A percentile compares a stretch with the other conserved stretches of the same genome.
Conservation (phyloP, 1,140 invertebrate genomes). For the Andrena cerasifolii region DNA sequence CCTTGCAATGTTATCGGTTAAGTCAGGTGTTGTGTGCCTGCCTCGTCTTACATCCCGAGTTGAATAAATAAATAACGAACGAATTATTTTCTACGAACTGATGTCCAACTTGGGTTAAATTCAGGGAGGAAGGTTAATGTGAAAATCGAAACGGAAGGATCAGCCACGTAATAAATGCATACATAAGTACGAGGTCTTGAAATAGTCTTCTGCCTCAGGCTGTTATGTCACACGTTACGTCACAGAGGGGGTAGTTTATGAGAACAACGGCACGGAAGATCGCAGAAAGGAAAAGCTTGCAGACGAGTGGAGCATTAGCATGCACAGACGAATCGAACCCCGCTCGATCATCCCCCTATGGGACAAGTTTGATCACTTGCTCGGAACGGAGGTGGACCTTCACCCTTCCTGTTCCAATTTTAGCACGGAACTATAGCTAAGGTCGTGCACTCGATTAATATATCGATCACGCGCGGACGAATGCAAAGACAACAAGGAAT, state of each 20-base stretch:
- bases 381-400: constrained; percentile 17
- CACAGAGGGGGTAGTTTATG: background rate
- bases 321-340: background rate
- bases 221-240: background rate
- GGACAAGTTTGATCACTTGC: constrained; percentile 7
- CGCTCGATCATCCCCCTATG: background rate
- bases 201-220: too few species aligned
- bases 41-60: too few species aligned
- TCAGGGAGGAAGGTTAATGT: too few species aligned
- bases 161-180: too few species aligned
- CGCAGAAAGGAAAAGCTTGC: constrained; percentile 2
- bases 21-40: too few species aligned
- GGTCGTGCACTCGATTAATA: background rate
- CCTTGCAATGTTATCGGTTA: too few species aligned
- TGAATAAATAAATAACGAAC: too few species aligned
- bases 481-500: background rate
- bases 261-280: background rate
- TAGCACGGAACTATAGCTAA: constrained; percentile 3
- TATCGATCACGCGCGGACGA: background rate
- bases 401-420: constrained; percentile 21
- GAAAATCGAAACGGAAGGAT: too few species aligned
- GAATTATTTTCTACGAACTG: too few species aligned
- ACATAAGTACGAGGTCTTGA: too few species aligned
- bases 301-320: constrained; percentile 22
- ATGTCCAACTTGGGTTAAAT: too few species aligned